Conservation (phyloP, 2,113 vertebrate genomes). For the Phyllostomus discolor region DNA sequence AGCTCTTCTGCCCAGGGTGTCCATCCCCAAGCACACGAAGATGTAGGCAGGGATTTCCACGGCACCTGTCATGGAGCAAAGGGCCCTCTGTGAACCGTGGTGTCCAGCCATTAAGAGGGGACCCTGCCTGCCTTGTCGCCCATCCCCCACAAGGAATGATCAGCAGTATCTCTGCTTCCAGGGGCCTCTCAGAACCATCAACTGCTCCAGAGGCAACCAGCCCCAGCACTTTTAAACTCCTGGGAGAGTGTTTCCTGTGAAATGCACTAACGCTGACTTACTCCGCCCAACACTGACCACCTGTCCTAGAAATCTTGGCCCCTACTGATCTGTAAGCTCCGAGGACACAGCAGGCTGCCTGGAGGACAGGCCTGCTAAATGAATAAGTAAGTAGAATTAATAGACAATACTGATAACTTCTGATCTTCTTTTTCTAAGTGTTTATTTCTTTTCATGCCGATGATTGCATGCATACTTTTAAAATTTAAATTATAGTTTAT, state of each 20-base stretch:
- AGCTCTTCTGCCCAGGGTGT: constrained; percentile 89
- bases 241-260: not conserved
- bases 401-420: not conserved
- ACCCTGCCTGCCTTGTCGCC: not conserved
- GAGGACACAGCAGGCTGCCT: not conserved
- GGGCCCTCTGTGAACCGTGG: not conserved
- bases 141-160: not conserved
- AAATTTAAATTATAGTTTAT: too few species aligned
- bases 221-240: not conserved
- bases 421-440: not conserved
- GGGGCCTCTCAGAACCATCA: not conserved
- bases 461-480: too few species aligned
- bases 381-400: not conserved
- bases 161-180: not conserved
- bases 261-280: not conserved
- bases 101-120: not conserved
- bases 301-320: not conserved
- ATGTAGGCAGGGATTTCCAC: constrained; percentile 92
- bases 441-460: too few species aligned
- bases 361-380: not conserved
- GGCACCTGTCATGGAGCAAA: constrained; percentile 83
- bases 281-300: not conserved
- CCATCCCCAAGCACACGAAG: constrained; percentile 88
- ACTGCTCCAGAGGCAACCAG: not conserved
- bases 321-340: not conserved